Evolutionary conservation across 2,113 vertebrate genomes (phyloP).

Genomic region (Aspiorhynchus laticeps): DNA sequence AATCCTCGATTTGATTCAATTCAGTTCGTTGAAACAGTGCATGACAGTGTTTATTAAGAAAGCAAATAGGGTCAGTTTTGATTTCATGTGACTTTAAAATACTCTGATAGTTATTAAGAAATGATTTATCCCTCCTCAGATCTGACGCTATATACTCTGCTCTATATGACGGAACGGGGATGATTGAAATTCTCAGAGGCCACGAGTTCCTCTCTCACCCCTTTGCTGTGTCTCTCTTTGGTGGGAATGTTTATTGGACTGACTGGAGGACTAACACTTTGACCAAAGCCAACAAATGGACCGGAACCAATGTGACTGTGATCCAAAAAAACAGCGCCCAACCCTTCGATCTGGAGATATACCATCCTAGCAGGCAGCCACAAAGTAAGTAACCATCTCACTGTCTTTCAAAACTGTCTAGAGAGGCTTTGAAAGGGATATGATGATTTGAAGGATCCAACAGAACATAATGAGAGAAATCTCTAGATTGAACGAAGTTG

Average conservation of each 20-base stretch:
- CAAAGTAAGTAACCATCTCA: constrained; percentile 72
- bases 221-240: constrained; percentile 86
- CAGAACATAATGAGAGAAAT: background rate
- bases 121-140: constrained; percentile 68
- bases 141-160: constrained; percentile 91
- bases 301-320: constrained; percentile 87
- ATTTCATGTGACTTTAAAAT: background rate
- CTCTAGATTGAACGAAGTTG: constrained; percentile 23
- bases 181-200: constrained; percentile 86
- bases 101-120: background rate
- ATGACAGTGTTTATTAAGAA: background rate
- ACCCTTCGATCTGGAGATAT: constrained; percentile 88
- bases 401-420: constrained; percentile 24
- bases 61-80: background rate
- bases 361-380: constrained; percentile 86
- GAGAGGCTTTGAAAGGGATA: constrained; percentile 14
- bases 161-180: constrained; percentile 81
- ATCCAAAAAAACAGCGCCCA: constrained; percentile 90
- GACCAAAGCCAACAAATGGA: constrained; percentile 90
- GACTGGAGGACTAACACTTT: constrained; percentile 90
- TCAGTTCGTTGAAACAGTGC: background rate
- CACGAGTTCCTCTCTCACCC: constrained; percentile 91
- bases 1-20: background rate
- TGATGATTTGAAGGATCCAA: constrained; percentile 13
- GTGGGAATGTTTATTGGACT: constrained; percentile 89